Evolutionary conservation across 2,888 invertebrate species (phyloP), one percentile per base, ranked within the genome.

Genomic region (Nomada hirtipes): DNA sequence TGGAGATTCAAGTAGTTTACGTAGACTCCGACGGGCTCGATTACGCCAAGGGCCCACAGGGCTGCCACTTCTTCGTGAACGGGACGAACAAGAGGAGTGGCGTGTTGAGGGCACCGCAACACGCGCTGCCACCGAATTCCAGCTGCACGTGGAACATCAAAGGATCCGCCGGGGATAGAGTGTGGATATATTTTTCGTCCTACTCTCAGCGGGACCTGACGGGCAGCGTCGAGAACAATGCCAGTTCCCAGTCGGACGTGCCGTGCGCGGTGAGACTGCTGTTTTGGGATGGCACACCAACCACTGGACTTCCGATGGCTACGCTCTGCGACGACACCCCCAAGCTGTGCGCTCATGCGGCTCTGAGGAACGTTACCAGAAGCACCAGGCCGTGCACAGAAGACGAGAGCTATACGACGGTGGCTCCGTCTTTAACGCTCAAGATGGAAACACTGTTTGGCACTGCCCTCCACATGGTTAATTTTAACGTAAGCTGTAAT

Each of bases 121-220:
- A 98, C 94, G 97, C 98, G 64, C 94, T 98, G 89, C 97, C 98
- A 23, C 97, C 97, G 1, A 97, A 97, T 92, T 97, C 98, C 75
- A 97, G 97, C 61, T 98, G 98, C 94, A 97, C 97, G 44, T 98
- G 98, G 95, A 96, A 96, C 86, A 97, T 98, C 93, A 96, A 96
- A 92, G 98, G 98, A 44, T 96, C 96, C 85, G 95, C 96, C 10
- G 96, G 96, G 69, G 98, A 98, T 93, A 95, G 97, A 82, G 96
- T 98, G 76, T 98, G 98, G 98, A 95, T 98, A 87, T 98, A 97
- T 94, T 98, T 98, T 93, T 96, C 97, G 85, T 97, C 97, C 85
- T 98, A 97, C 94, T 97, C 96, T 88, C 97, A 97, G 89, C 96
- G 97, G 91, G 97, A 97, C 84, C 94, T 97, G 82, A 91, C 91